Evolutionary conservation across 30 jellyfish, hydroid and myxozoan genomes (phyloP).

Genomic region (Aurelia sp.): DNA sequence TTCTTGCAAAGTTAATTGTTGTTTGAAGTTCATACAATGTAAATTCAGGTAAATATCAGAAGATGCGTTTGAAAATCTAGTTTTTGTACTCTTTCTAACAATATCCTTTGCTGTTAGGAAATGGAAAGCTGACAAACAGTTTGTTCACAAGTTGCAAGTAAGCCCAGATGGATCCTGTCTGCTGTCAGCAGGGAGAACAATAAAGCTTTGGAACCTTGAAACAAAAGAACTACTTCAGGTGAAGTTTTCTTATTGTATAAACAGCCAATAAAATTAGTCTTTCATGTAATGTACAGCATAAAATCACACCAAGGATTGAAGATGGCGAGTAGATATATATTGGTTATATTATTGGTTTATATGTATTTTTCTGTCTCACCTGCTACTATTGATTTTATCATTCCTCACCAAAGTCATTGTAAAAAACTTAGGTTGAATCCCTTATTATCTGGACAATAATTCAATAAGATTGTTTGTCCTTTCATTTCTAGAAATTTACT

Average conservation of each 20-base stretch:
- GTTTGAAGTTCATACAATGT: too few species aligned
- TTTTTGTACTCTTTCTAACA: not conserved
- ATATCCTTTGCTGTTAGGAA: slow-evolving; percentile 43
- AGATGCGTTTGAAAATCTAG: not conserved
- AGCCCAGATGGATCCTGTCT: slow-evolving; percentile 78
- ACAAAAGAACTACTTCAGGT: slow-evolving; percentile 85
- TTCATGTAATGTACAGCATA: not conserved
- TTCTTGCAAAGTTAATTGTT: too few species aligned
- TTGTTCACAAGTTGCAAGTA: slow-evolving; percentile 52
- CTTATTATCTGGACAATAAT: too few species aligned
- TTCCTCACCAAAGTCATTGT: too few species aligned
- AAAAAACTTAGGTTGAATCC: too few species aligned
- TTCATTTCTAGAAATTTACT: slow-evolving; percentile 63
- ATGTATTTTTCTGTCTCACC: too few species aligned
- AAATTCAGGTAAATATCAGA: too few species aligned
- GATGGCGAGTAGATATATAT: too few species aligned
- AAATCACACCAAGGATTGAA: too few species aligned
- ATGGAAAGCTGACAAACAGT: slow-evolving; percentile 80
- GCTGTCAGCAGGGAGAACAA: slow-evolving; percentile 86
- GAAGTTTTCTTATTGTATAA: not conserved
- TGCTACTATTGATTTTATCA: too few species aligned
- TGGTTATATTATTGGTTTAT: too few species aligned
- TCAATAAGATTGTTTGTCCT: not conserved
- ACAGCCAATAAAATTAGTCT: not conserved
- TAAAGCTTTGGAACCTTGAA: slow-evolving; percentile 78